Percentiles rank a stretch among this genome's conserved stretches.
Evolutionary conservation across 1,140 invertebrate species (phyloP).

Genomic region (Cylas formicarius): DNA sequence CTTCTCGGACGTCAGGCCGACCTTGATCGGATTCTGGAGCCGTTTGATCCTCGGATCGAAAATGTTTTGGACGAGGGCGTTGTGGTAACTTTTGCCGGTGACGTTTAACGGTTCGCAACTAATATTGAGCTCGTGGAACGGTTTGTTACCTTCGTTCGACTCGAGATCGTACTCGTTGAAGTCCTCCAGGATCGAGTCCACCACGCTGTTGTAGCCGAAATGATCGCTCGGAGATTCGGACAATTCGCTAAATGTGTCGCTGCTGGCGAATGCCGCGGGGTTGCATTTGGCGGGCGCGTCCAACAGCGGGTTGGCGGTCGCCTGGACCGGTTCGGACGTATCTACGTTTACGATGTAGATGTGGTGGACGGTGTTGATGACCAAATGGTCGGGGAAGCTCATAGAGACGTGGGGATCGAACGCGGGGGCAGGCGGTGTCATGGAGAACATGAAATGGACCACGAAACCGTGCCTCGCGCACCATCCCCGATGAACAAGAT

Average conservation of each 20-base stretch:
- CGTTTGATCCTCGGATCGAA: slow-evolving; percentile 38
- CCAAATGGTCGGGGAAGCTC: slow-evolving; percentile 39
- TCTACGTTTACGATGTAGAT: slow-evolving; percentile 39
- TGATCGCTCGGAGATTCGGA: slow-evolving; percentile 38
- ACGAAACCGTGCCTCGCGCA: slow-evolving; percentile 40
- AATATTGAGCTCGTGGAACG: slow-evolving; percentile 43
- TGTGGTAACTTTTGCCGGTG: slow-evolving; percentile 40
- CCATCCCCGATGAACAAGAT: slow-evolving; percentile 33
- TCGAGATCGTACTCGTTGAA: slow-evolving; percentile 42
- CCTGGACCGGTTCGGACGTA: slow-evolving; percentile 25
- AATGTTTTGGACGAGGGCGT: slow-evolving; percentile 40
- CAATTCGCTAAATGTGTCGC: slow-evolving; percentile 37
- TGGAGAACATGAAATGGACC: slow-evolving; percentile 38
- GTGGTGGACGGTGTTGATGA: slow-evolving; percentile 42
- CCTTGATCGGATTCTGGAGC: slow-evolving; percentile 32
- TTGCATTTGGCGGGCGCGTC: slow-evolving; percentile 25
- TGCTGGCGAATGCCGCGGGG: slow-evolving; percentile 8
- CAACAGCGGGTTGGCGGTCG: slow-evolving; percentile 19
- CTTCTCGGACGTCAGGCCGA: slow-evolving; percentile 37
- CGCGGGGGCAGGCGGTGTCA: slow-evolving; percentile 32
- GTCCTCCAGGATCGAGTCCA: slow-evolving; percentile 40
- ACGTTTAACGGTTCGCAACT: slow-evolving; percentile 42
- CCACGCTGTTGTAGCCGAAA: slow-evolving; percentile 35
- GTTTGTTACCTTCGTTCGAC: slow-evolving; percentile 38
- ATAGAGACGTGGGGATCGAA: slow-evolving; percentile 38